A percentile compares a stretch with the other conserved stretches of the same genome.
These are phyloP conservation scores for Bombus soroeensis DNA, from an alignment of 1,140 invertebrate genomes.

Conservation along the genomic window DNA sequence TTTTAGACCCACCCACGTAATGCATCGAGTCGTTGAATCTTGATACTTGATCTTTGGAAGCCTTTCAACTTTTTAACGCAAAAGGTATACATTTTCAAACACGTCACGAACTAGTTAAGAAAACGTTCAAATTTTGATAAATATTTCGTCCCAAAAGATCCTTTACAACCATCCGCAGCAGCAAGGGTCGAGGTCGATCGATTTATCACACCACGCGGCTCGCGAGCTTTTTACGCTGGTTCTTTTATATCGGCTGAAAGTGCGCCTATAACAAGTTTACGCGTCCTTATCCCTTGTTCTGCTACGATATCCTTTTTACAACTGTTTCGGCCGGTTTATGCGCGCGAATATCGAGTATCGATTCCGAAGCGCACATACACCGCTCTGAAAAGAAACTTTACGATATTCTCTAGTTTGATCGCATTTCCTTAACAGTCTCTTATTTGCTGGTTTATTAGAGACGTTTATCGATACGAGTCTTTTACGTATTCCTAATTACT, in stretches of 20 bases:
- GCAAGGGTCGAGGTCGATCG: conserved; percentile 38
- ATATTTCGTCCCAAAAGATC: neutral
- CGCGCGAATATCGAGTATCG: conserved; percentile 9
- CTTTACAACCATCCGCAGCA: neutral
- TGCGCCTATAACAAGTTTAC: conserved; percentile 11
- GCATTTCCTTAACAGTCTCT: no score
- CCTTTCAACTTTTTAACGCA: neutral
- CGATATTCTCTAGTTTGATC: neutral
- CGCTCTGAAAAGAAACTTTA: neutral
- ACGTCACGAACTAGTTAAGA: neutral
- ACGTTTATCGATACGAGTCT: neutral
- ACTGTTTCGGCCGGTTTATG: neutral
- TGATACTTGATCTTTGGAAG: no score
- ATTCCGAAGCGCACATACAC: neutral
- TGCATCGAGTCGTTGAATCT: neutral
- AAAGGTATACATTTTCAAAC: neutral
- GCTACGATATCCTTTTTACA: conserved; percentile 2
- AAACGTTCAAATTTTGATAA: neutral
- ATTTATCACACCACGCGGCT: conserved; percentile 15
- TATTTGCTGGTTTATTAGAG: neutral
- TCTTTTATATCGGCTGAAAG: neutral
- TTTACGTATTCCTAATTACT: neutral
- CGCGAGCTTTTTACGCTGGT: conserved; percentile 11
- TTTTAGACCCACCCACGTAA: neutral
- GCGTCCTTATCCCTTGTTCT: neutral